Conservation (phyloP, 2,888 invertebrate species). For the Leptinotarsa juncta region DNA sequence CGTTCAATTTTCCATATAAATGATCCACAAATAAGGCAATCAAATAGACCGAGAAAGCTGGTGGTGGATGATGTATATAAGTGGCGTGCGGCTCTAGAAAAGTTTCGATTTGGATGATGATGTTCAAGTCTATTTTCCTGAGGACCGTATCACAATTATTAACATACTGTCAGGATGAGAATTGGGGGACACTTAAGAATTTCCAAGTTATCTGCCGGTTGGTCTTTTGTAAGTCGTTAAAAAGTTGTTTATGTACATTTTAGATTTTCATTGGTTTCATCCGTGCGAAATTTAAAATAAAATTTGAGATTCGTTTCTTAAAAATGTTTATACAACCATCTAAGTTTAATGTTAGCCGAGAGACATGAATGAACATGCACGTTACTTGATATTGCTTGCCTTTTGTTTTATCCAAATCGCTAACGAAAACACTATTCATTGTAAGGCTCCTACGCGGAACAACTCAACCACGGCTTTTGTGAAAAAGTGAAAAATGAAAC, state of each 20-base stretch:
- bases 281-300: conserved; percentile 48
- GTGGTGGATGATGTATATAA: conserved; percentile 33
- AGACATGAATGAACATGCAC: conserved; percentile 57
- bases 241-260: conserved; percentile 47
- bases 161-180: conserved; percentile 50
- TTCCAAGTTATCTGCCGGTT: conserved; percentile 31
- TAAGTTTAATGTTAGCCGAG: conserved; percentile 48
- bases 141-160: conserved; percentile 66
- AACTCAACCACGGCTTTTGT: conserved; percentile 40
- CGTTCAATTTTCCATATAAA: conserved; percentile 7
- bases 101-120: conserved; percentile 62
- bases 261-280: conserved; percentile 37
- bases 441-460: conserved; percentile 19
- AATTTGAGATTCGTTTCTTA: conserved; percentile 58
- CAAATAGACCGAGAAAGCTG: conserved; percentile 36
- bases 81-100: conserved; percentile 44
- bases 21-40: conserved; percentile 21
- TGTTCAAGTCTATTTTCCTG: conserved; percentile 63
- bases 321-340: conserved; percentile 54
- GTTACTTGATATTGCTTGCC: conserved; percentile 52
- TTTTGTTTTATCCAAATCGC: conserved; percentile 54
- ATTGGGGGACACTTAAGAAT: conserved; percentile 31
- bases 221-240: conserved; percentile 36
- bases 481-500: conserved; percentile 34
- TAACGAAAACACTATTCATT: conserved; percentile 27